Evolutionary conservation across 2,113 vertebrate species (phyloP).

Genomic region (Corynorhinus townsendii): DNA sequence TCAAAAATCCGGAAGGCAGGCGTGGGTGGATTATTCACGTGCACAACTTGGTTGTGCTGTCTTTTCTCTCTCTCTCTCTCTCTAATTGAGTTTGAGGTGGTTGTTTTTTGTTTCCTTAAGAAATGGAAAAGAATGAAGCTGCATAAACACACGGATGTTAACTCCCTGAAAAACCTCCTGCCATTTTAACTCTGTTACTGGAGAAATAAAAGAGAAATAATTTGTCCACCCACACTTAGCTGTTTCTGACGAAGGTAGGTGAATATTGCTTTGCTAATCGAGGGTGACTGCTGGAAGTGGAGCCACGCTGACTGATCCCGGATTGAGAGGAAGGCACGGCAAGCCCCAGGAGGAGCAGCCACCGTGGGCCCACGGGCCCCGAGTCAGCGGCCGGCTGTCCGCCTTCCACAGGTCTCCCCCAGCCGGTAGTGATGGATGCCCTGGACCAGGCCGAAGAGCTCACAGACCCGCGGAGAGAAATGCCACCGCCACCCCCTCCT

Average conservation of each 20-base stretch:
- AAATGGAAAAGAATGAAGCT: slow-evolving; percentile 72
- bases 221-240: slow-evolving; percentile 82
- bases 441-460: slow-evolving; percentile 72
- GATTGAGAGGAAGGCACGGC: slow-evolving; percentile 65
- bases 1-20: neutral
- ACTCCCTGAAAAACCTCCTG: slow-evolving; percentile 78
- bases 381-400: neutral
- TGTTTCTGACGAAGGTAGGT: slow-evolving; percentile 83
- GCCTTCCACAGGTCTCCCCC: slow-evolving; percentile 72
- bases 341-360: slow-evolving; percentile 28
- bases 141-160: slow-evolving; percentile 80
- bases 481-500: slow-evolving; percentile 72
- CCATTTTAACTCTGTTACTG: slow-evolving; percentile 79
- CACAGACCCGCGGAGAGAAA: slow-evolving; percentile 59
- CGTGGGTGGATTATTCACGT: slow-evolving; percentile 8
- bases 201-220: slow-evolving; percentile 82
- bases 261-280: slow-evolving; percentile 79
- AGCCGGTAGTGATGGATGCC: slow-evolving; percentile 77
- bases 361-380: neutral
- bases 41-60: slow-evolving; percentile 37
- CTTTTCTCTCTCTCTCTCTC: neutral
- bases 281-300: slow-evolving; percentile 76
- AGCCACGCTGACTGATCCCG: slow-evolving; percentile 69
- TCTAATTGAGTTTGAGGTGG: slow-evolving; percentile 72
- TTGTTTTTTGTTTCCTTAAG: slow-evolving; percentile 72